phyloP scores from a whole-genome alignment of 1,140 invertebrate species.

The Branchinecta lindahli region DNA sequence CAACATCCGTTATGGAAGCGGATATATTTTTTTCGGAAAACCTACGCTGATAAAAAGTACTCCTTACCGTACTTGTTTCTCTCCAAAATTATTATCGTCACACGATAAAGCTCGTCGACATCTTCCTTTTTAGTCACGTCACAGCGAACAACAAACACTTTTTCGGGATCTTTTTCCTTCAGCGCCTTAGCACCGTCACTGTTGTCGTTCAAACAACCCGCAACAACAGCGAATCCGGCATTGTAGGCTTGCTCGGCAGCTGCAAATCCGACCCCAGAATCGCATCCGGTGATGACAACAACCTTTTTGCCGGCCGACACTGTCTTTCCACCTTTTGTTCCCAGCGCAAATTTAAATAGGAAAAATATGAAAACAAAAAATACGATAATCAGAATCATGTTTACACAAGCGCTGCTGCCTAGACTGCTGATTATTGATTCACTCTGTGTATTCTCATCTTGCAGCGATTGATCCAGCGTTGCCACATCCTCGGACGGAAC shows the following conservation, averaged over 20 bases:
- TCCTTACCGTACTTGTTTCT: neutral
- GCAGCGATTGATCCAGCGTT: neutral
- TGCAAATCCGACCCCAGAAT: constrained; percentile 62
- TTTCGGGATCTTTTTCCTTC: constrained; percentile 23
- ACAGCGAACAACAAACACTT: constrained; percentile 36
- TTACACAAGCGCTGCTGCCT: neutral
- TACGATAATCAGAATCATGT: neutral
- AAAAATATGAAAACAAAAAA: neutral
- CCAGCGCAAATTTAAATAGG: neutral
- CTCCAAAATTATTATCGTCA: constrained; percentile 30
- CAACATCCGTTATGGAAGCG: too few species aligned
- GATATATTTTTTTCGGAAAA: too few species aligned
- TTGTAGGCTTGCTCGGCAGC: constrained; percentile 43
- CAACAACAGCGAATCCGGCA: constrained; percentile 46
- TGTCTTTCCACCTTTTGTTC: neutral
- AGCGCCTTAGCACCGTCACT: constrained; percentile 31
- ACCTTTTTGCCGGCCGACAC: neutral
- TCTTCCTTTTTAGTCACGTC: constrained; percentile 49
- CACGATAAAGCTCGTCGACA: constrained; percentile 35
- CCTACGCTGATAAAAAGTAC: neutral
- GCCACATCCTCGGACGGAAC: too few species aligned
- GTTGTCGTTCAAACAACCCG: constrained; percentile 45
- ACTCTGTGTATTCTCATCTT: neutral
- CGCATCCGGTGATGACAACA: constrained; percentile 59
- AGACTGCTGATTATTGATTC: neutral